Base-by-base conservation (phyloP, 2,888 invertebrate species). In the Caenorhabditis drosophilae region DNA sequence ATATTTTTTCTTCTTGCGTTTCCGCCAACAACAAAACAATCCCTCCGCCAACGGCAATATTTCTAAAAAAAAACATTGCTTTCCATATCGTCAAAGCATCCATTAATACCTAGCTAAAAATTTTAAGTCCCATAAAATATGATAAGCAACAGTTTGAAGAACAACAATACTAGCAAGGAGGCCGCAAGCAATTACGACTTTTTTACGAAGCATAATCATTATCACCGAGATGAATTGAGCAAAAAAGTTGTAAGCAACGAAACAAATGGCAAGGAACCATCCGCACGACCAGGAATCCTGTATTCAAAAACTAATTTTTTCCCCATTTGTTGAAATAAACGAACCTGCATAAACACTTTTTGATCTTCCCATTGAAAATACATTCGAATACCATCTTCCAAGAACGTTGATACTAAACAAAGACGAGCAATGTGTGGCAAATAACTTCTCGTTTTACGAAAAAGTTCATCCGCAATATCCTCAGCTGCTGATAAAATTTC, bases 371-470 rank as follows among this genome's bases (percentile, higher is more conserved):
- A 87, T 84, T 99, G 98, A 83, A 93, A 91, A 91, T 94, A 98
- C 98, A 99, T 99, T 66, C 98, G 89, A 62, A 98, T 88, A 1
- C 98, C 98, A 88, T 99, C 98, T 87, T 98, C 98, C 68, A 98
- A 88, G 87, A 99, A 99, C 79, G 98, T 99, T 79, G 95, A 93
- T 84, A 98, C 94, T 63, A 99, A 89, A 85, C 96, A 99, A 66
- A 98, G 87, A 70, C 98, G 89, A 15, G 97, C 97, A 78, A 95
- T 89, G 75, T 95, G 95, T 25, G 98, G 98, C 77, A 99, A 87
- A 72, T 97, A 88, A 70, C 86, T 85, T 50, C 84, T 78, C 11
- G 83, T 83, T 48, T 76, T 70, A n/a, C 84, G 80, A 35, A 83
- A 69, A 44, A 84, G 56, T 84, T 82, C 81, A 58, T 82, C 82